Evolutionary conservation across 2,797 vertebrate genomes (phyloP).

Genomic region (Myotis vivesi): DNA sequence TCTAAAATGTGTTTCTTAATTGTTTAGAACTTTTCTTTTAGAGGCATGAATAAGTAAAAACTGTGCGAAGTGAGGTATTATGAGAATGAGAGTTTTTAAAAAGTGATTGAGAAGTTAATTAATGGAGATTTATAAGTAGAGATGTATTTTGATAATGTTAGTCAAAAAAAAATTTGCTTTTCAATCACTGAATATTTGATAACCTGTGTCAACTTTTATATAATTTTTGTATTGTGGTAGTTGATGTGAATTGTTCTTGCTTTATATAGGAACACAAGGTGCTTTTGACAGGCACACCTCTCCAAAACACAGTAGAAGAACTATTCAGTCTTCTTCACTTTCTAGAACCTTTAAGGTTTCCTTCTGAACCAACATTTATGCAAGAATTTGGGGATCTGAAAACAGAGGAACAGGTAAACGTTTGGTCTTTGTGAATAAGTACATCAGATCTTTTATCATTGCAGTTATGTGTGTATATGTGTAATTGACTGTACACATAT

Average conservation of each 20-base stretch:
- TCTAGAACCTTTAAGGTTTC: slow-evolving; percentile 94
- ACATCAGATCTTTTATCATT: neutral
- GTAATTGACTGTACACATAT: neutral
- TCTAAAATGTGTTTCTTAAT: neutral
- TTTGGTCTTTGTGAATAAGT: slow-evolving; percentile 14
- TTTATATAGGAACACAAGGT: slow-evolving; percentile 94
- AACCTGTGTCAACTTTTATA: neutral
- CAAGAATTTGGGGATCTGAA: slow-evolving; percentile 99
- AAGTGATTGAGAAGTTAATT: neutral
- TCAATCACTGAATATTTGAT: neutral
- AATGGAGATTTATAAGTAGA: neutral
- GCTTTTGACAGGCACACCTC: slow-evolving; percentile 96
- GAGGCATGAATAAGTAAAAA: neutral
- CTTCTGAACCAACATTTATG: slow-evolving; percentile 97
- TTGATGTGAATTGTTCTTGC: neutral
- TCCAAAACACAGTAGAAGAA: slow-evolving; percentile 99
- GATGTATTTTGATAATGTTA: neutral
- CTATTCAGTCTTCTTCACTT: slow-evolving; percentile 98
- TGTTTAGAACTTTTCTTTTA: slow-evolving; percentile 17
- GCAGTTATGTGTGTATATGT: neutral
- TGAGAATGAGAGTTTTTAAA: neutral
- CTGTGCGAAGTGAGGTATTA: neutral
- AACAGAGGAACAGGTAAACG: slow-evolving; percentile 95
- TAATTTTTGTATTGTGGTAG: neutral
- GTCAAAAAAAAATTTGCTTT: slow-evolving; percentile 27